These are phyloP conservation scores for Xestoiulus laeticollis DNA, from an alignment of 2,888 invertebrate genomes.

Conservation along the genomic window DNA sequence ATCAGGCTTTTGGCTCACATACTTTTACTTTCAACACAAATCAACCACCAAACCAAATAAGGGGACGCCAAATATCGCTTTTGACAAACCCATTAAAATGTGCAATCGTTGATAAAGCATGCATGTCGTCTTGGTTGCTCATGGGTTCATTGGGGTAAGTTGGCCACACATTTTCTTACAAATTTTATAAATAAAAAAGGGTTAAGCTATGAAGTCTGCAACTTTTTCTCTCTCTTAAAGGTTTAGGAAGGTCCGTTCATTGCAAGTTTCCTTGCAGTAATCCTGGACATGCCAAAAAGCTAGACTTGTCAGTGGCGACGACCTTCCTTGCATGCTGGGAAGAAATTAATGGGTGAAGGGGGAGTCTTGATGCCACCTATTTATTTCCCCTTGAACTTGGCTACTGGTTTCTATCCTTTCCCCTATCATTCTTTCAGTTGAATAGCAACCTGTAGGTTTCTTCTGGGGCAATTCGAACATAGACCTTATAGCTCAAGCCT, in stretches of 20 bases:
- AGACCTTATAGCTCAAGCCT: not conserved
- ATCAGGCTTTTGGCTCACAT: too few relatives aligned
- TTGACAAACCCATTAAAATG: not conserved
- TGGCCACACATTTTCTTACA: not conserved
- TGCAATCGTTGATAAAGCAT: not conserved
- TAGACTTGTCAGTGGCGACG: slow-evolving; percentile 18
- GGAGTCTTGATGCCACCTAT: slow-evolving; percentile 29
- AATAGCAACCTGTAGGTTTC: slow-evolving; percentile 39
- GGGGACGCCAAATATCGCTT: not conserved
- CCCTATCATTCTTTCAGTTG: not conserved
- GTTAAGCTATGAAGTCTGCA: not conserved
- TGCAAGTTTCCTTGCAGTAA: not conserved
- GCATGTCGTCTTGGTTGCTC: not conserved
- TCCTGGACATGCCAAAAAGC: not conserved
- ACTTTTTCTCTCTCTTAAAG: not conserved
- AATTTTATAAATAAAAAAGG: not conserved
- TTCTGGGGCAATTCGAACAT: not conserved
- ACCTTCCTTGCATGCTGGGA: not conserved
- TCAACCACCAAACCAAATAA: not conserved
- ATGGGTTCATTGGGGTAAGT: not conserved
- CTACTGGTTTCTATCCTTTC: slow-evolving; percentile 25
- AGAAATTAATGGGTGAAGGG: slow-evolving; percentile 15
- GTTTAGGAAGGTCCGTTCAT: not conserved
- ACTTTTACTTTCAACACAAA: not conserved
- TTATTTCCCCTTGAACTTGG: slow-evolving; percentile 40